These are phyloP conservation scores for Conger conger DNA, from an alignment of 2,113 vertebrate species.

Conservation along the genomic window DNA sequence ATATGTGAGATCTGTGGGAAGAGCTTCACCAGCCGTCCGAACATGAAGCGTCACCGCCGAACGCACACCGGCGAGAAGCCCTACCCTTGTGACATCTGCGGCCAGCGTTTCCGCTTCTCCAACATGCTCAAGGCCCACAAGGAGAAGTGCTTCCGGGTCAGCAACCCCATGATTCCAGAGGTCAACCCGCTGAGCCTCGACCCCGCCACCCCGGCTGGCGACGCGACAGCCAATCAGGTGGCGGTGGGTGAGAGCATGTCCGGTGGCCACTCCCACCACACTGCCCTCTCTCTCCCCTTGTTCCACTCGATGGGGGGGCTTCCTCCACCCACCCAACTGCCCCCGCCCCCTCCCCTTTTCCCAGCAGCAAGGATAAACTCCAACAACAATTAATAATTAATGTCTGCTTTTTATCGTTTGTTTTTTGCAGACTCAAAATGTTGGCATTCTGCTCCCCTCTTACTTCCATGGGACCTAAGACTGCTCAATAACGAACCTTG, in stretches of 20 bases:
- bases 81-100: slow-evolving; percentile 91
- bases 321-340: slow-evolving; percentile 71
- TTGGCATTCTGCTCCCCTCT: not conserved
- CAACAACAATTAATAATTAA: slow-evolving; percentile 64
- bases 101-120: slow-evolving; percentile 96
- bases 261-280: slow-evolving; percentile 52
- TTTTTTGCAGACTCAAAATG: slow-evolving; percentile 30
- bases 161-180: slow-evolving; percentile 71
- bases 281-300: slow-evolving; percentile 64
- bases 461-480: slow-evolving; percentile 2
- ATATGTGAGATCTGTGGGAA: slow-evolving; percentile 98
- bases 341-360: slow-evolving; percentile 77
- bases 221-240: slow-evolving; percentile 44
- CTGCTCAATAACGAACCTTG: not conserved
- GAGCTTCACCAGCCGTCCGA: slow-evolving; percentile 97
- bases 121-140: slow-evolving; percentile 99
- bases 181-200: slow-evolving; percentile 49
- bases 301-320: slow-evolving; percentile 70
- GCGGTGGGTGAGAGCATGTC: slow-evolving; percentile 49
- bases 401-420: slow-evolving; percentile 31
- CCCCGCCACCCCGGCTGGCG: slow-evolving; percentile 44
- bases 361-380: slow-evolving; percentile 80
- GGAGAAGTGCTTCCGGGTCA: slow-evolving; percentile 93
- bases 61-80: slow-evolving; percentile 97
- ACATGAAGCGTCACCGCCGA: slow-evolving; percentile 96